Evolutionary conservation across 2,797 vertebrate genomes (phyloP), one percentile per base, ranked within the genome.

Genomic region (Alectoris magna): DNA sequence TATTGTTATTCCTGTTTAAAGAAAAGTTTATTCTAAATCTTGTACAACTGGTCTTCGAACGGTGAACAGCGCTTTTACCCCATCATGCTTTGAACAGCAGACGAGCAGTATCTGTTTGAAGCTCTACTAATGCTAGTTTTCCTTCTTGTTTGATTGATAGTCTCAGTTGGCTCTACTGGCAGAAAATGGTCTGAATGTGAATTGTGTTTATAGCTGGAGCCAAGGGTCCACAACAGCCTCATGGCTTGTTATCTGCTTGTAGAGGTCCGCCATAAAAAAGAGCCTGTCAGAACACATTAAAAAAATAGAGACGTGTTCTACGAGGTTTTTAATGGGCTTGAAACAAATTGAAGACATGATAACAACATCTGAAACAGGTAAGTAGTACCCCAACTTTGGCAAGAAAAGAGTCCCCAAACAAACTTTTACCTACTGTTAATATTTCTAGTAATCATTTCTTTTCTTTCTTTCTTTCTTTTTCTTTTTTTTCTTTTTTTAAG

Each of bases 91-190:
- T 93, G 87, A 91, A 76, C 86, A 95, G 87, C 93, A 91, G 92
- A 89, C 81, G 84, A 95, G 60, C 74, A 64, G 53, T 41, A 11
- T 94, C 91, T 95, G 75, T 86, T 93, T 84, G 92, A 90, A 95
- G 87, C 91, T 60, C 79, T 75, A 48, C 76, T 92, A 90, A 90
- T 82, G 92, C 87, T 92, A 92, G 95, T 92, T 96, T 96, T 88
- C 91, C 68, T 94, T 84, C 80, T 91, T 71, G n/a, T 92, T 88
- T 94, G 92, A 95, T 96, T 96, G 93, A 96, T 90, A 76, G 85
- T 84, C 91, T 92, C 94, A 78, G 76, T 86, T 91, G 92, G 41
- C 73, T 91, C 43, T 70, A 7, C 64, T 84, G 93, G 87, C 92
- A 91, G 93, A 95, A 91, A 92, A 84, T 94, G 93, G 74, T 62